A percentile compares a stretch with the other conserved stretches of the same genome.
Evolutionary conservation across 1,140 invertebrate species (phyloP).

Genomic region (Achatina immaculata): DNA sequence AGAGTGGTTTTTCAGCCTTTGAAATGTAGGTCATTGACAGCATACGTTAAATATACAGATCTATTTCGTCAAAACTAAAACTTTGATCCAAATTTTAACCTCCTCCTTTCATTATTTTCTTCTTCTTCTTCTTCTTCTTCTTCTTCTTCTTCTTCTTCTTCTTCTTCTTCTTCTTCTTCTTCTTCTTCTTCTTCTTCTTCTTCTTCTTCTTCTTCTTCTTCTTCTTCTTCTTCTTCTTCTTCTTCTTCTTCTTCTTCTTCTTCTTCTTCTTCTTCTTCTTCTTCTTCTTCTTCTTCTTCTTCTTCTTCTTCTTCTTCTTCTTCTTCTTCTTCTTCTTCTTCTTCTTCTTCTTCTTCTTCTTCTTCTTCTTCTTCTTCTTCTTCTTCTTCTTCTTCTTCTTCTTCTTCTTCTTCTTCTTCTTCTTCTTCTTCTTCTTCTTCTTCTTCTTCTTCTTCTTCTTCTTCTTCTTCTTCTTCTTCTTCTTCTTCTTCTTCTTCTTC

Average conservation of each 20-base stretch:
- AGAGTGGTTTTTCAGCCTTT: too few species aligned
- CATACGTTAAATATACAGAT: too few species aligned
- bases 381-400: conserved; percentile 10
- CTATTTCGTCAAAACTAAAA: too few species aligned
- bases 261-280: conserved; percentile 4
- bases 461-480: conserved; percentile 14
- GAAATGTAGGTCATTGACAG: too few species aligned
- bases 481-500: too few species aligned
- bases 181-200: neutral
- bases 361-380: conserved; percentile 13
- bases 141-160: neutral
- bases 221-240: neutral
- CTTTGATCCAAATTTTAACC: too few species aligned
- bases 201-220: neutral
- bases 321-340: conserved; percentile 7
- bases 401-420: neutral
- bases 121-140: neutral
- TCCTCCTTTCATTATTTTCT: neutral
- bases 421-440: neutral
- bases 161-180: neutral
- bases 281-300: conserved; percentile 1
- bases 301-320: neutral
- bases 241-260: conserved; percentile 1
- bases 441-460: neutral
- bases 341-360: neutral